phyloP scores from a whole-genome alignment of 2,797 vertebrate genomes.

The Taeniopygia guttata region DNA sequence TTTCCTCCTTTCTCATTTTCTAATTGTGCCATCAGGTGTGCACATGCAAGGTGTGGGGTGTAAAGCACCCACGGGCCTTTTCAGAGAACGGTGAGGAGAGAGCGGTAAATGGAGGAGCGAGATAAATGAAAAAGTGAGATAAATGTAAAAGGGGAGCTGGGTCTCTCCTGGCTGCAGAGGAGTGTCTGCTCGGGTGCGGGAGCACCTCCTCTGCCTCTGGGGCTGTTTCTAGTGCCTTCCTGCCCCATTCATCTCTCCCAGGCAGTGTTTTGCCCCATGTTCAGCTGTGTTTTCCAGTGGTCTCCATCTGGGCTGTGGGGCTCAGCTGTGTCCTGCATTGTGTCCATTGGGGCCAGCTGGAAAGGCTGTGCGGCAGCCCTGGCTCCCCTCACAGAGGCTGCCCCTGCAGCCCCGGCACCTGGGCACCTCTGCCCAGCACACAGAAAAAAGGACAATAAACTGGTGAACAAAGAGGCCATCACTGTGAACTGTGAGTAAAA shows the following conservation, averaged over 20 bases:
- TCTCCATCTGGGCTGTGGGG: not conserved
- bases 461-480: rapidly evolving
- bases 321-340: not conserved
- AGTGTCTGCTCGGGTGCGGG: rapidly evolving
- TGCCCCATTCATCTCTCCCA: rapidly evolving
- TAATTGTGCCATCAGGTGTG: not conserved
- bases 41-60: not conserved
- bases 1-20: not conserved
- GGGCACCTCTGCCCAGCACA: not conserved
- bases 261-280: not conserved
- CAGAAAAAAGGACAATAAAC: not conserved
- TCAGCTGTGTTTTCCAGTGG: not conserved
- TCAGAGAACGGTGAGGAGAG: not conserved
- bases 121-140: not conserved
- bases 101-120: not conserved
- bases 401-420: rapidly evolving
- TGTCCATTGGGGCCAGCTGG: rapidly evolving
- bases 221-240: not conserved
- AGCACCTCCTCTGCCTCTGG: not conserved
- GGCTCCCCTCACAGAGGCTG: not conserved
- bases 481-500: not conserved
- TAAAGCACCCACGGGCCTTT: not conserved
- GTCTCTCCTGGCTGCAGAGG: rapidly evolving
- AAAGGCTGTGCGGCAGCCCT: rapidly evolving
- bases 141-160: not conserved